A percentile compares a stretch with the other conserved stretches of the same genome.
Evolutionary conservation across 2,797 vertebrate species (phyloP).

Genomic region (Leptatherina wallacei): DNA sequence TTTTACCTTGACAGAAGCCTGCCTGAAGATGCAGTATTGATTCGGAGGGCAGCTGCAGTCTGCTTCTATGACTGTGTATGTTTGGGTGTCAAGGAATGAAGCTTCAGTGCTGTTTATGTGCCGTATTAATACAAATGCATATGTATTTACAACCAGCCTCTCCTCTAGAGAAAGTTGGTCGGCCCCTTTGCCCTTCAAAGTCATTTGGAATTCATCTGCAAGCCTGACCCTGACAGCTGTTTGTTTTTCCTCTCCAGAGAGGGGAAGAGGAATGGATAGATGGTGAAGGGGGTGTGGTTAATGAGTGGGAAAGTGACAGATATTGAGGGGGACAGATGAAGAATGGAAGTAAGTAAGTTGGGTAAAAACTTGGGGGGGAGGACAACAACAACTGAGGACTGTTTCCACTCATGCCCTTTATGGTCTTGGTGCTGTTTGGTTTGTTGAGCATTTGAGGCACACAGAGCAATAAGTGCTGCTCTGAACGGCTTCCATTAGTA

Average conservation of each 20-base stretch:
- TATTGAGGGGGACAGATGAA: constrained; percentile 64
- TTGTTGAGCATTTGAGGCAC: constrained; percentile 65
- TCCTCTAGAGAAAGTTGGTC: constrained; percentile 73
- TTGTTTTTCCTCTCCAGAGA: constrained; percentile 78
- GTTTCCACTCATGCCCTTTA: constrained; percentile 41
- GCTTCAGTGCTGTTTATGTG: constrained; percentile 41
- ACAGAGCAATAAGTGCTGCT: constrained; percentile 66
- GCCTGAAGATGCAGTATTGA: constrained; percentile 74
- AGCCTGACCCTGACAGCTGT: constrained; percentile 81
- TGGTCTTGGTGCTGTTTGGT: constrained; percentile 57
- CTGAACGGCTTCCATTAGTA: constrained; percentile 67
- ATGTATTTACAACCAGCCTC: constrained; percentile 31
- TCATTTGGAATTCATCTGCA: constrained; percentile 80
- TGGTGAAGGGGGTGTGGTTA: constrained; percentile 54
- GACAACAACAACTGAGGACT: constrained; percentile 24
- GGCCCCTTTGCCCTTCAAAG: constrained; percentile 79
- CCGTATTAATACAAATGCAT: constrained; percentile 38
- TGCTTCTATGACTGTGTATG: constrained; percentile 9
- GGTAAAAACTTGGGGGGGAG: constrained; percentile 23
- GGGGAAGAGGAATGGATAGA: constrained; percentile 57
- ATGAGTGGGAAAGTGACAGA: constrained; percentile 73
- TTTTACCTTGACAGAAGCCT: constrained; percentile 70
- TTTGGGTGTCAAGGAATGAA: constrained; percentile 13
- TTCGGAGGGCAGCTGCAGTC: constrained; percentile 55
- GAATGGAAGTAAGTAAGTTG: constrained; percentile 45